Base-by-base conservation (phyloP, 35 echinoderm and acorn worm species). In the Amphiura filiformis region DNA sequence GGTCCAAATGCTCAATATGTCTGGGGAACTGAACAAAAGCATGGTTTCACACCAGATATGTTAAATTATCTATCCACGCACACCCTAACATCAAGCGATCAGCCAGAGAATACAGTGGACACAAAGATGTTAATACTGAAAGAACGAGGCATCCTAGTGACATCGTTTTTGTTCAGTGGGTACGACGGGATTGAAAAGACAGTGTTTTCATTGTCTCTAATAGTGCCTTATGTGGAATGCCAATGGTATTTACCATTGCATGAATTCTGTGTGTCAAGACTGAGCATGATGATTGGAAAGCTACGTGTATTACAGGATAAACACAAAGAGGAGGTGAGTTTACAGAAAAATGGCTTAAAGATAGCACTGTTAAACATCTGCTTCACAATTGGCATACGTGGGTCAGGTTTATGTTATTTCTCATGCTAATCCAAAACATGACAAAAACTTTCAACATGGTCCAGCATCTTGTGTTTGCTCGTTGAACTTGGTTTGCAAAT, bases 231-330 rank as follows among this genome's bases (percentile, higher is more conserved):
- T 57, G 77, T 79, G 33, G 77, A 89, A 37, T 86, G 78, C 20
- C 56, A 86, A 9, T 99, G 96, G 96, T 99, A 99, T 56, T 57
- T 99, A 34, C 88, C 96, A 31, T 33, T 99, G 0, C 86, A 99
- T 32, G 90, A 94, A 75, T 87, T 99, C 52, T 99, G 96, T 78
- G 65, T 80, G n/a, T 36, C 83, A 38, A 89, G 93, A 57, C 77
- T 99, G 42, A 89, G 83, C 1, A 75, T 57, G 13, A 89, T 99
- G 90, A 91, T 99, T 32, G 92, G 90, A 13, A 94, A 89, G 57
- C 81, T 99, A 0, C 81, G 93, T 41, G 90, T 99, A 76, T 83
- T 99, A 17, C 90, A 92, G 36, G 90, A 93, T 35, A 99, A 99
- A 47, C 78, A 89, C 81, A 96, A 96, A 36, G 82, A 80, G 85